A percentile compares a stretch with the other conserved stretches of the same genome.
These are phyloP conservation scores for Cosmopolites sordidus DNA, from an alignment of 2,888 invertebrate genomes.

Conservation along the genomic window DNA sequence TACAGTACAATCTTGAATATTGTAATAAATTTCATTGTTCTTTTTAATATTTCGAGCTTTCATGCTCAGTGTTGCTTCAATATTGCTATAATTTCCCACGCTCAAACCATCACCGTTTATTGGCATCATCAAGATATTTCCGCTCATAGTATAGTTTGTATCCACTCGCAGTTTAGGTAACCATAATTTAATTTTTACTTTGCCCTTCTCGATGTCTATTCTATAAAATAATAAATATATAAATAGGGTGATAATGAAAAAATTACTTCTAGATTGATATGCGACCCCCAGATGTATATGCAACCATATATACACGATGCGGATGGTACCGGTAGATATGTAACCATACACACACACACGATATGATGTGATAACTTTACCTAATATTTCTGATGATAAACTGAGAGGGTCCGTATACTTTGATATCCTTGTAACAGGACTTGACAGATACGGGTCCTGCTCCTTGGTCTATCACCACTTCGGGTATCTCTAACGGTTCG, in stretches of 20 bases:
- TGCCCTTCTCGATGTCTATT: constrained; percentile 54
- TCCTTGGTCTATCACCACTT: constrained; percentile 59
- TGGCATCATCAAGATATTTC: constrained; percentile 70
- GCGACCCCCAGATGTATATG: too few relatives aligned
- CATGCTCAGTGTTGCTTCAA: constrained; percentile 60
- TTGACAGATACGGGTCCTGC: constrained; percentile 58
- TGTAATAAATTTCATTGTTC: constrained; percentile 54
- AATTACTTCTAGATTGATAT: too few relatives aligned
- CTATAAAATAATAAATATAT: too few relatives aligned
- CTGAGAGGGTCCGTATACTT: constrained; percentile 59
- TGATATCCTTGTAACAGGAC: constrained; percentile 58
- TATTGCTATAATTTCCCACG: constrained; percentile 65
- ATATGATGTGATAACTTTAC: too few relatives aligned
- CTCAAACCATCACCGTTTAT: constrained; percentile 65
- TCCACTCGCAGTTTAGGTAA: constrained; percentile 62
- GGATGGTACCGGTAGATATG: too few relatives aligned
- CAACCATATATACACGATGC: too few relatives aligned
- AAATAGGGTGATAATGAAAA: too few relatives aligned
- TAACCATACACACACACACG: too few relatives aligned
- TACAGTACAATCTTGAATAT: constrained; percentile 61
- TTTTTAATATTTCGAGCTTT: constrained; percentile 55
- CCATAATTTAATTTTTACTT: constrained; percentile 57
- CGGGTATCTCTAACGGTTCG: constrained; percentile 60
- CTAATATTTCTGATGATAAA: constrained; percentile 57
- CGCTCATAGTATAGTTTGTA: constrained; percentile 63